phyloP scores from a whole-genome alignment of 2,888 invertebrate genomes.

The Acronicta aceris region DNA sequence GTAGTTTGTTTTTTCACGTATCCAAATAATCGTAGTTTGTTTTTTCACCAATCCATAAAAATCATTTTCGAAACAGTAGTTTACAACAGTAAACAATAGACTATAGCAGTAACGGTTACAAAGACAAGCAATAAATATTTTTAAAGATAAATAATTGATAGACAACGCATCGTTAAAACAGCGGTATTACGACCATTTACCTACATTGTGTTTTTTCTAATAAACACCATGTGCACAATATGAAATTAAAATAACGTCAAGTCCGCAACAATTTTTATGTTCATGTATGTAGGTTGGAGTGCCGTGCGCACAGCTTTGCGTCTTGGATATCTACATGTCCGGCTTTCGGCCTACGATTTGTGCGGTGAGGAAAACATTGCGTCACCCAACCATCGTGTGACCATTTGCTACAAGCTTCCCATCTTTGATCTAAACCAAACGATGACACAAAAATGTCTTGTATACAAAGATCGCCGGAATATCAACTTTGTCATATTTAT shows the following conservation, averaged over 20 bases:
- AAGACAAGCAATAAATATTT: slow-evolving; percentile 34
- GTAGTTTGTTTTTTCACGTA: slow-evolving; percentile 27
- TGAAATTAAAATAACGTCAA: slow-evolving; percentile 73
- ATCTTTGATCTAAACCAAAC: slow-evolving; percentile 54
- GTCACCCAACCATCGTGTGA: slow-evolving; percentile 70
- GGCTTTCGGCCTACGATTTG: slow-evolving; percentile 80
- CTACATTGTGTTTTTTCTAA: slow-evolving; percentile 50
- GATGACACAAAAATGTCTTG: slow-evolving; percentile 50
- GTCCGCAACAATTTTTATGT: slow-evolving; percentile 78
- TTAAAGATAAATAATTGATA: slow-evolving; percentile 41
- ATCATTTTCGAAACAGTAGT: slow-evolving; percentile 29
- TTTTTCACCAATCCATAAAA: slow-evolving; percentile 37
- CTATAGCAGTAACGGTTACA: slow-evolving; percentile 17
- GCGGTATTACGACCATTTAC: slow-evolving; percentile 29
- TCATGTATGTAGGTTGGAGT: slow-evolving; percentile 84
- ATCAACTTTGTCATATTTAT: slow-evolving; percentile 7
- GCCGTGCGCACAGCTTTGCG: slow-evolving; percentile 84
- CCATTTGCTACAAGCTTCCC: slow-evolving; percentile 63
- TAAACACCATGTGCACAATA: slow-evolving; percentile 61
- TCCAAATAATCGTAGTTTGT: slow-evolving; percentile 7
- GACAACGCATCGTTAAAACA: slow-evolving; percentile 45
- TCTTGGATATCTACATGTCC: slow-evolving; percentile 77
- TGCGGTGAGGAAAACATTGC: slow-evolving; percentile 78
- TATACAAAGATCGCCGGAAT: slow-evolving; percentile 12
- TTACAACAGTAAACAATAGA: slow-evolving; percentile 12